Percentiles rank a stretch among this genome's conserved stretches.
Conservation (phyloP, 2,797 vertebrate species). For the Urosaurus nigricauda region DNA sequence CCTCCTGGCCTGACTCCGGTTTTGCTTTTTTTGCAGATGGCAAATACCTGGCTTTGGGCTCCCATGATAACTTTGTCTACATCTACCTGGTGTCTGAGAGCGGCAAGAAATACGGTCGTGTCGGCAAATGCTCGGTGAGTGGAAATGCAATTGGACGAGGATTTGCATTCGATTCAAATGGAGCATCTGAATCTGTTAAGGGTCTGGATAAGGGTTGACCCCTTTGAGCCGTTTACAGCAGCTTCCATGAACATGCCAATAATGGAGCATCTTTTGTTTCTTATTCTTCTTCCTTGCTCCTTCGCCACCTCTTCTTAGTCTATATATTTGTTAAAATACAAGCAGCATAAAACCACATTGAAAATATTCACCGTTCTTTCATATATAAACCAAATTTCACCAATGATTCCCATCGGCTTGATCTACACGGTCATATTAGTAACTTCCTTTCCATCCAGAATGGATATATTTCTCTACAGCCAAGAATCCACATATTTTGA, state of each 20-base stretch:
- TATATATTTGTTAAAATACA: too few relatives aligned
- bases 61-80: constrained; percentile 95
- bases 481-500: too few relatives aligned
- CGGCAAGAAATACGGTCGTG: constrained; percentile 88
- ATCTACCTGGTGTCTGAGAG: constrained; percentile 89
- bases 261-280: too few relatives aligned
- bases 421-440: too few relatives aligned
- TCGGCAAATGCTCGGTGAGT: constrained; percentile 91
- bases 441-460: too few relatives aligned
- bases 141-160: neutral
- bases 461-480: too few relatives aligned
- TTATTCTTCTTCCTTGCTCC: too few relatives aligned
- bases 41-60: constrained; percentile 89
- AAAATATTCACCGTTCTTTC: too few relatives aligned
- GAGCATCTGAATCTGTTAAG: neutral
- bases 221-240: rapidly evolving
- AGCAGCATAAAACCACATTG: too few relatives aligned
- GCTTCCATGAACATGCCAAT: neutral
- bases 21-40: constrained; percentile 81
- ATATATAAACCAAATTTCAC: too few relatives aligned
- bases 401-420: too few relatives aligned
- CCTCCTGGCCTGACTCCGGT: constrained; percentile 24
- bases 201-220: rapidly evolving
- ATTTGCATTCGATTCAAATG: neutral
- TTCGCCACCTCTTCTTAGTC: too few relatives aligned